Evolutionary conservation across 2,113 vertebrate genomes (phyloP).

Genomic region (Dissostichus mawsoni): DNA sequence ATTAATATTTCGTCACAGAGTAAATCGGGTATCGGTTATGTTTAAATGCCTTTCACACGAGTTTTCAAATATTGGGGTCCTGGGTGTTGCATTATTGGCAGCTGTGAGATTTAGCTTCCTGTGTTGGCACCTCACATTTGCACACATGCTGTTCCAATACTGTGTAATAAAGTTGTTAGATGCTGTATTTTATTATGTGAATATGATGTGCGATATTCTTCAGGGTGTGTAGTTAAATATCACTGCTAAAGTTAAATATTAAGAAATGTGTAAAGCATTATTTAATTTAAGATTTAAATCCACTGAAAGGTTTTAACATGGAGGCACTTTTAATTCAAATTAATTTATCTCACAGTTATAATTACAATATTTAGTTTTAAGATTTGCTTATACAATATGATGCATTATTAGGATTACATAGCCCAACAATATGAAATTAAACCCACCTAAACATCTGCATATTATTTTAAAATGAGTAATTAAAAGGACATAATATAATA

Average conservation of each 20-base stretch:
- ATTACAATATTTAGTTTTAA: not conserved
- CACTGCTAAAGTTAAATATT: not conserved
- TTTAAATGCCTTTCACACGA: slow-evolving; percentile 90
- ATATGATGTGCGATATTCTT: not conserved
- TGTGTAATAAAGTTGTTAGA: slow-evolving; percentile 24
- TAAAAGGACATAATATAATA: not conserved
- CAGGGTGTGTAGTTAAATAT: not conserved
- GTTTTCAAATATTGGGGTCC: slow-evolving; percentile 84
- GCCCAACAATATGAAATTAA: not conserved
- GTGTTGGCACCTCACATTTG: slow-evolving; percentile 35
- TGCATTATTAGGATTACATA: not conserved
- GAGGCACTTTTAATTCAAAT: not conserved
- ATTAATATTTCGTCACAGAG: slow-evolving; percentile 97
- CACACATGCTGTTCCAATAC: slow-evolving; percentile 15
- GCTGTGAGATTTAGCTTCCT: slow-evolving; percentile 46
- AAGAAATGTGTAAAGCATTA: not conserved
- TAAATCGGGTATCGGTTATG: slow-evolving; percentile 91
- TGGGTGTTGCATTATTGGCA: slow-evolving; percentile 51
- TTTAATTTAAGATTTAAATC: not conserved
- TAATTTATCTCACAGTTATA: not conserved
- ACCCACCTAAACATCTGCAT: not conserved
- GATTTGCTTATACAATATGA: not conserved
- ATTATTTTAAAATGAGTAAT: not conserved
- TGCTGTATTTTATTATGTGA: slow-evolving; percentile 1
- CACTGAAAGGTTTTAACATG: slow-evolving; percentile 18